A percentile compares a stretch with the other conserved stretches of the same genome.
These are phyloP conservation scores for Geodia barretti DNA, from an alignment of 37 sponge, comb jelly and placozoan genomes.

Conservation along the genomic window DNA sequence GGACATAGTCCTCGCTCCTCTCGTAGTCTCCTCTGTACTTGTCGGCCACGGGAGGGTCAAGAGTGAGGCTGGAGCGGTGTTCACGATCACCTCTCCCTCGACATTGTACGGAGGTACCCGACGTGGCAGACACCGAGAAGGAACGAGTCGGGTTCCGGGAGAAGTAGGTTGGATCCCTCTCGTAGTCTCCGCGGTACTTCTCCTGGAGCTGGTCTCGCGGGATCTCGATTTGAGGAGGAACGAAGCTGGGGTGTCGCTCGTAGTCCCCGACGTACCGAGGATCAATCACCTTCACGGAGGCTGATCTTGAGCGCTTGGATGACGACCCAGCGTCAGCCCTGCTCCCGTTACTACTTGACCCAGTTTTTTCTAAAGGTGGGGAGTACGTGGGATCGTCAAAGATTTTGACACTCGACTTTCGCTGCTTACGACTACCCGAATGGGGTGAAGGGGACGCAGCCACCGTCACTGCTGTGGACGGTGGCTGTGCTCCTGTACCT, in stretches of 20 bases:
- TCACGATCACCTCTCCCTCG: background rate
- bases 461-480: too few relatives aligned
- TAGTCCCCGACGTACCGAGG: constrained; percentile 26
- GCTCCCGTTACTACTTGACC: too few relatives aligned
- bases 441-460: too few relatives aligned
- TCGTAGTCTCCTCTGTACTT: constrained; percentile 58
- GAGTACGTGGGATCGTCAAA: constrained; percentile 40
- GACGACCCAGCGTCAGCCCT: background rate
- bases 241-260: constrained; percentile 23
- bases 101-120: background rate
- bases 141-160: background rate
- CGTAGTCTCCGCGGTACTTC: constrained; percentile 63
- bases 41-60: background rate
- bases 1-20: constrained; percentile 13
- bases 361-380: too few relatives aligned
- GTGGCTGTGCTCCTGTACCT: too few relatives aligned
- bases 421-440: background rate
- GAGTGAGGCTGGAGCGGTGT: background rate
- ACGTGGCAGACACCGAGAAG: background rate
- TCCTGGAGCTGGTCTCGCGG: background rate
- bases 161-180: constrained; percentile 53
- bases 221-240: constrained; percentile 2
- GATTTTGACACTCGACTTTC: background rate
- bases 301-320: background rate
- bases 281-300: background rate